A percentile compares a stretch with the other conserved stretches of the same genome.
These are phyloP conservation scores for Caenorhabditis becei DNA, from an alignment of 2,888 invertebrate genomes.

Conservation along the genomic window DNA sequence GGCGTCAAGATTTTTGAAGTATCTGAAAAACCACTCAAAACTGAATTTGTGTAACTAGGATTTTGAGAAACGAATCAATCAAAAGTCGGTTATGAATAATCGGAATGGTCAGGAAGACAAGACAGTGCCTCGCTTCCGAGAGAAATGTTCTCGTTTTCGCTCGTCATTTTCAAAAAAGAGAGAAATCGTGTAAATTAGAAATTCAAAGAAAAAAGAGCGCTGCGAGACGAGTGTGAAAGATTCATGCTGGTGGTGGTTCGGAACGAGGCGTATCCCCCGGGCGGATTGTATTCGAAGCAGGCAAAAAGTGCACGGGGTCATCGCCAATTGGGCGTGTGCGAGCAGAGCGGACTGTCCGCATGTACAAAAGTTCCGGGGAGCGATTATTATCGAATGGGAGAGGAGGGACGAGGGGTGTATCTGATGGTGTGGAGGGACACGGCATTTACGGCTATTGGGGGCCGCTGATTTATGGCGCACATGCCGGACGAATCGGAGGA, in stretches of 20 bases:
- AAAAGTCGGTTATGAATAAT: no score
- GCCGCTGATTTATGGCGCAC: constrained; percentile 36
- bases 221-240: constrained; percentile 51
- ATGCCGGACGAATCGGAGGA: constrained; percentile 13
- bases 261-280: constrained; percentile 45
- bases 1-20: no score
- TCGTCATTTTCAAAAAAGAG: neutral
- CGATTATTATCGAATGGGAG: constrained; percentile 50
- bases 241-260: constrained; percentile 34
- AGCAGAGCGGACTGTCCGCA: constrained; percentile 20
- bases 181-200: constrained; percentile 31
- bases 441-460: constrained; percentile 37
- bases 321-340: constrained; percentile 48
- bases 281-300: constrained; percentile 10
- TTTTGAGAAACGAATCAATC: no score
- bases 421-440: constrained; percentile 37
- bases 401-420: constrained; percentile 31
- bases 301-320: constrained; percentile 58
- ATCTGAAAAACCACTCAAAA: no score
- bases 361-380: constrained; percentile 41
- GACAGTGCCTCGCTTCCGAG: neutral
- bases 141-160: neutral
- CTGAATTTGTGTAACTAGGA: no score
- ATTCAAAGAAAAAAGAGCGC: constrained; percentile 46
- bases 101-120: no score